phyloP scores from a whole-genome alignment of 2,888 invertebrate genomes.

The Congeria kusceri region DNA sequence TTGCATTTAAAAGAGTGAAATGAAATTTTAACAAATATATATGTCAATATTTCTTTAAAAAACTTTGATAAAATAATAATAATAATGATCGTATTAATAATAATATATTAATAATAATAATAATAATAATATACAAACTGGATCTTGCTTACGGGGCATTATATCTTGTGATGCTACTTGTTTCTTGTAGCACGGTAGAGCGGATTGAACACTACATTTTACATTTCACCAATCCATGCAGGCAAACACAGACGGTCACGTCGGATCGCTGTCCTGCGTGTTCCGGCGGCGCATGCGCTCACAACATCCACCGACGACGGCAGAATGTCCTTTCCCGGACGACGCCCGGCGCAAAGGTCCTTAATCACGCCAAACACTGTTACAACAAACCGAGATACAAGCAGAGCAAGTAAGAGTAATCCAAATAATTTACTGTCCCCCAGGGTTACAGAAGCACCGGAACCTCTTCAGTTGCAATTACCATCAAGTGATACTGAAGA shows the following conservation, averaged over 20 bases:
- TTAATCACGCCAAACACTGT: constrained; percentile 38
- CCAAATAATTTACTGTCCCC: constrained; percentile 14
- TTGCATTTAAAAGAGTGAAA: no score
- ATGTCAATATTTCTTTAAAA: no score
- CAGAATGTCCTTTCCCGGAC: constrained; percentile 9
- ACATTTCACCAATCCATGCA: constrained; percentile 61
- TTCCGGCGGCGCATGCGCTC: constrained; percentile 15
- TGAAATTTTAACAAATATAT: no score
- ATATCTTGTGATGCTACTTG: constrained; percentile 13
- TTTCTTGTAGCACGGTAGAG: constrained; percentile 64
- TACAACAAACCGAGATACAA: not conserved
- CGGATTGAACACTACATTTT: constrained; percentile 43
- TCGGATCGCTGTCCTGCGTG: constrained; percentile 33
- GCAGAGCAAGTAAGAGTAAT: no score
- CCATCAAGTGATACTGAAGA: constrained; percentile 22
- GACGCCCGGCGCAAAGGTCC: constrained; percentile 14
- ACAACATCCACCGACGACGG: constrained; percentile 32
- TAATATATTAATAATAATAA: no score
- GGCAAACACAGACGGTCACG: constrained; percentile 32
- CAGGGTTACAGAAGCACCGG: constrained; percentile 24
- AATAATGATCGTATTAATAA: no score
- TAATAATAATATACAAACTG: no score
- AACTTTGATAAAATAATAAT: no score
- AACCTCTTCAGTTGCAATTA: constrained; percentile 19
- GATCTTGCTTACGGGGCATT: no score